Conservation (phyloP, 2,888 invertebrate species). For the Temnothorax ravouxi region DNA sequence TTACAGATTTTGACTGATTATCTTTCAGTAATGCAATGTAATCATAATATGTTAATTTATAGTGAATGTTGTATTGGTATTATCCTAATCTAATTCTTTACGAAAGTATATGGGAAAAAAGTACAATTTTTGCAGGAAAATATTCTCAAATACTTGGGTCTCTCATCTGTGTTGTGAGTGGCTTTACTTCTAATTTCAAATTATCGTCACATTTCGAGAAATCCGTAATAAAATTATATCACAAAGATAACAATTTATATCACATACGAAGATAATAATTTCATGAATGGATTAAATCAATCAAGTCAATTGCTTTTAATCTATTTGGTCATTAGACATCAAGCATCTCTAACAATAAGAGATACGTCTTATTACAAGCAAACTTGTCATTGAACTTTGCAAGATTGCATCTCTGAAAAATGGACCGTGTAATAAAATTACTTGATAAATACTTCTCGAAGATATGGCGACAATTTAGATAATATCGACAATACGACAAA, state of each 20-base stretch:
- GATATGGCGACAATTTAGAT: conserved; percentile 18
- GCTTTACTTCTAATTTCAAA: neutral
- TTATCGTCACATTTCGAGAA: conserved; percentile 17
- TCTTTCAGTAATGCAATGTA: neutral
- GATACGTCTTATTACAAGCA: neutral
- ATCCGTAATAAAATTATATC: neutral
- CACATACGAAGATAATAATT: neutral
- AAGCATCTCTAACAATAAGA: conserved; percentile 17
- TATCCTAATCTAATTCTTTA: conserved; percentile 10
- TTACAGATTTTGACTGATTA: conserved; percentile 16
- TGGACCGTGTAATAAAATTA: conserved; percentile 4
- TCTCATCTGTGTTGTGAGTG: neutral
- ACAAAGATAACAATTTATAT: neutral
- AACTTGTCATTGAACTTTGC: conserved; percentile 1
- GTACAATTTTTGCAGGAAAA: neutral
- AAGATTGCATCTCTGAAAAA: neutral
- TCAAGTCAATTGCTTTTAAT: neutral
- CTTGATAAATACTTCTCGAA: neutral
- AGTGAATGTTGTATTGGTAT: conserved; percentile 9
- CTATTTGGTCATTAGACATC: neutral
- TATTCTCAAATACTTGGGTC: neutral
- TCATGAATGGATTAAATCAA: neutral
- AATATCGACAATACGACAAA: neutral
- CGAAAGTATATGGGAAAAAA: neutral
- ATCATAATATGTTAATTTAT: conserved; percentile 7